phyloP scores from a whole-genome alignment of 2,888 invertebrate species.

The Cantharis rufa region DNA sequence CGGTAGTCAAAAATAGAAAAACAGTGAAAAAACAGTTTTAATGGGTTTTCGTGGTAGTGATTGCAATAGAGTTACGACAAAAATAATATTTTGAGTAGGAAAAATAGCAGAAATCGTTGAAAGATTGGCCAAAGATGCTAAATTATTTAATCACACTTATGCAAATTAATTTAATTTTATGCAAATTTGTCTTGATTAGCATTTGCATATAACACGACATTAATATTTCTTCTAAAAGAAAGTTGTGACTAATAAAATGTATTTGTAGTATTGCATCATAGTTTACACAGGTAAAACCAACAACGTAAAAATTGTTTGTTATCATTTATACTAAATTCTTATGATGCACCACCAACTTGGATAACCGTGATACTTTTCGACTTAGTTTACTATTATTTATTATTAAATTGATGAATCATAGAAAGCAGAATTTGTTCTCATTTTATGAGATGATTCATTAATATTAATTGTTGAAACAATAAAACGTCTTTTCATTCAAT shows the following conservation, averaged over 20 bases:
- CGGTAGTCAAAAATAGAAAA: neutral
- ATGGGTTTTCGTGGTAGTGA: neutral
- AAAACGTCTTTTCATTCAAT: neutral
- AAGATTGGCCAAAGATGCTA: neutral
- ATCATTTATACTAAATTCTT: neutral
- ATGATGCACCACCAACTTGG: neutral
- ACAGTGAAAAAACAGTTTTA: neutral
- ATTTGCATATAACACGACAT: neutral
- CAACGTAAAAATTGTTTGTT: neutral
- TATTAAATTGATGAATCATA: neutral
- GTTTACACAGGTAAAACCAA: neutral
- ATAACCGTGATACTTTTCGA: neutral
- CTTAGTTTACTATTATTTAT: neutral
- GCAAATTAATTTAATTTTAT: neutral
- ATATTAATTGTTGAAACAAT: neutral
- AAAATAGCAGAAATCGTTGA: neutral
- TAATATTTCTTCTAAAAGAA: neutral
- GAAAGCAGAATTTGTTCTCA: neutral
- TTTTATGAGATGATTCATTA: neutral
- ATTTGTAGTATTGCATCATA: neutral
- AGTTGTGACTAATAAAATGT: neutral
- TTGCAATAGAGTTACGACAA: neutral
- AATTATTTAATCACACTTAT: neutral
- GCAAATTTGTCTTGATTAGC: neutral
- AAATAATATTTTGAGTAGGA: neutral